Evolutionary conservation across 2,888 invertebrate genomes (phyloP), one percentile per base, ranked within the genome.

Genomic region (Neocrepidodera transversa): DNA sequence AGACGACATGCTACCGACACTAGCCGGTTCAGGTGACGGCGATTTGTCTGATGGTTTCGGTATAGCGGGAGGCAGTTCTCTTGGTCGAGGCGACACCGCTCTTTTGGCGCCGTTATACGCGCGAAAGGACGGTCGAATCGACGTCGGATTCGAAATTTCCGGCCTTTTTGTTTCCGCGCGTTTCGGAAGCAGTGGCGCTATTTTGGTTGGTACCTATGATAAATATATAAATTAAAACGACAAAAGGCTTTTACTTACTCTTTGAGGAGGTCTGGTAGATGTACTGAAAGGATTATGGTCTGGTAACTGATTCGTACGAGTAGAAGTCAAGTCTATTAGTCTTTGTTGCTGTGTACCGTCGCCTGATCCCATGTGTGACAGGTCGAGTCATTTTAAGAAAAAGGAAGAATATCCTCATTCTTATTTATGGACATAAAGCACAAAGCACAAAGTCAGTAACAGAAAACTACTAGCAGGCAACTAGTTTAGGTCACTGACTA

Each of bases 291-390:
- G 43, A 43, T 66, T 67, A 56, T 70, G 71, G 51, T 76, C 84
- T 74, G 85, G 79, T 76, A 91, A 81, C 32, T 66, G 68, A 83
- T 93, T 87, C 74, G 92, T 80, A 73, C 75, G 66, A 59, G 91
- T 92, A 59, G 92, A 93, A 69, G 95, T 94, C 72, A 96, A 84
- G 82, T 96, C 96, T 56, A 96, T 85, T 55, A 97, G 85, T 42
- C 93, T 85, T 80, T 95, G 95, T 74, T 93, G 91, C 80, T 93
- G 91, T 74, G 94, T 94, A 50, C 95, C 95, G 80, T 95, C 94
- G 8, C 95, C 96, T 30, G 98, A 98, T 40, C 98, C 98, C 94
- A 99, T 96, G 82, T 99, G 99, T n/a, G n/a, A n/a, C n/a, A n/a
- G n/a, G n/a, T n/a, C n/a, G n/a, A n/a, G n/a, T n/a, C n/a, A n/a